phyloP scores from a whole-genome alignment of 2,113 vertebrate species.

The Hiodon tergisus region DNA sequence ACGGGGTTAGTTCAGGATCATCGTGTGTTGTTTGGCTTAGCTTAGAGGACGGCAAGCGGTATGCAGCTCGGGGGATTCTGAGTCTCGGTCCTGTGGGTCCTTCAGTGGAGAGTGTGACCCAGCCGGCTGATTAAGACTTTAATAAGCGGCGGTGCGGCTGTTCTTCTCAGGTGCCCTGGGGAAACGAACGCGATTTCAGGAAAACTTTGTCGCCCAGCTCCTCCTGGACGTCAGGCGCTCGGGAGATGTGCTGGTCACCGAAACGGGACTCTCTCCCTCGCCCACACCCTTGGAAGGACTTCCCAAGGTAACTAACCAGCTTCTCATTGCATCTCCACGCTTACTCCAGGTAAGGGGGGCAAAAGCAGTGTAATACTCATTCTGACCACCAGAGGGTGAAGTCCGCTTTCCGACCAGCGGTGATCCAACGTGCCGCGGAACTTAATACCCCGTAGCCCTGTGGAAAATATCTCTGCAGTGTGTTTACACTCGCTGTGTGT shows the following conservation, averaged over 20 bases:
- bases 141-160: constrained; percentile 13
- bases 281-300: constrained; percentile 71
- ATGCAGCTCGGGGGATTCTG: constrained; percentile 2
- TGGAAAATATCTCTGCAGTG: background rate
- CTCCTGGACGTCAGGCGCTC: constrained; percentile 76
- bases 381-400: constrained; percentile 45
- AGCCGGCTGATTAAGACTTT: constrained; percentile 1
- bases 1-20: too few species aligned
- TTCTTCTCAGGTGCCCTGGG: constrained; percentile 80
- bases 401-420: constrained; percentile 30
- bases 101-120: background rate
- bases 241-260: constrained; percentile 36
- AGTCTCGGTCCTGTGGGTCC: constrained; percentile 2
- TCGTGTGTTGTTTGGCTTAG: background rate
- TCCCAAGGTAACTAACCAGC: constrained; percentile 68
- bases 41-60: background rate
- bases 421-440: background rate
- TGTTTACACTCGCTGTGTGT: background rate
- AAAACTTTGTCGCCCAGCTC: constrained; percentile 87
- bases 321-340: background rate
- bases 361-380: constrained; percentile 31
- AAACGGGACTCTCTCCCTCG: constrained; percentile 58
- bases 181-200: constrained; percentile 88
- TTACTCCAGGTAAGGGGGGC: constrained; percentile 16
- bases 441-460: constrained; percentile 1